Evolutionary conservation across 2,113 vertebrate genomes (phyloP), one percentile per base, ranked within the genome.

Genomic region (Phalacrocorax carbo): DNA sequence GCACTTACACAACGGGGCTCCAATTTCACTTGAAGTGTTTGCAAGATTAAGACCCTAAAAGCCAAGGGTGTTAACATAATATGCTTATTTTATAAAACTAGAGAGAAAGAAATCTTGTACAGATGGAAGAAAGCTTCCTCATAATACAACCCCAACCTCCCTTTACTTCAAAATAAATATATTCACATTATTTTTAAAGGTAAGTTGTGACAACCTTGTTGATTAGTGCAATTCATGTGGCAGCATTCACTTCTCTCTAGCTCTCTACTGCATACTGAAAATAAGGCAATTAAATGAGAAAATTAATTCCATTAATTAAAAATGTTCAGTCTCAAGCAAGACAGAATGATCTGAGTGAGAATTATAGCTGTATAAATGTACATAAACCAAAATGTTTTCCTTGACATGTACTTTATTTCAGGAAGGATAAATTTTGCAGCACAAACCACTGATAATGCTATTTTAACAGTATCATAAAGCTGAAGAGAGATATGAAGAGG

Each of bases 271-370:
- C 93, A 95, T 95, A 91, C 77, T 89, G 96, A 97, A 96, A 97
- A 96, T 95, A 95, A 83, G 83, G 89, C 95, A 96, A 94, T 95
- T 95, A 97, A 94, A 97, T 72, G 91, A 96, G 93, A 96, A 97
- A 97, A 96, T 93, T 96, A 96, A 96, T 96, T 96, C 94, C 94
- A 96, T 96, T 95, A 96, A 96, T 97, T 97, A 94, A 86, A 95
- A 96, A 95, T 82, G 61, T 95, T 97, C 95, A 34, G 81, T 96
- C 94, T 93, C 77, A 34, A 93, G 88, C 86, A 94, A 96, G 94
- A 87, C 84, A 85, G 91, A 94, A 79, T 5, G 61, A 88, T 93
- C 81, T 76, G 73, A 92, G 79, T 68, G 71, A 95, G 87, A 96
- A 92, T 85, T 95, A 82, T 30, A 93, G 88, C 86, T 87, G 87